phyloP scores from a whole-genome alignment of 2,888 invertebrate genomes.

The Microplitis deprimator region DNA sequence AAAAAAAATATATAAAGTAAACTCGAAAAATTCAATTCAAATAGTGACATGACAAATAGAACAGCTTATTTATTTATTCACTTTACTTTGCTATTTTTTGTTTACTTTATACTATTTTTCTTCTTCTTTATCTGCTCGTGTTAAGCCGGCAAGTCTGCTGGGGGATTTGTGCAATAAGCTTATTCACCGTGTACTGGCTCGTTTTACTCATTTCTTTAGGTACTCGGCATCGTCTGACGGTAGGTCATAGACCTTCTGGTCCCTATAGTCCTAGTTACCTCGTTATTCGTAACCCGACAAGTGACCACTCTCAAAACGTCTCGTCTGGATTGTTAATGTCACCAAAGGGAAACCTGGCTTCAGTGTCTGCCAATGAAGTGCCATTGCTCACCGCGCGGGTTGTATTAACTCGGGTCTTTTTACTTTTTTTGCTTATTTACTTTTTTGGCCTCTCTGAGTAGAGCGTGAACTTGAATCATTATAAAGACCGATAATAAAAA shows the following conservation, averaged over 20 bases:
- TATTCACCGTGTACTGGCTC: slow-evolving; percentile 17
- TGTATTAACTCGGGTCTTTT: background rate
- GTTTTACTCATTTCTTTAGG: background rate
- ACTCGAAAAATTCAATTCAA: slow-evolving; percentile 39
- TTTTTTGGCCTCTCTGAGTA: background rate
- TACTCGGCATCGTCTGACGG: background rate
- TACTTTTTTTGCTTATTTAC: background rate
- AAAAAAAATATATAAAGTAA: slow-evolving; percentile 34
- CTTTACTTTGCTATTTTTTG: background rate
- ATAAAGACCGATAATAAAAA: background rate
- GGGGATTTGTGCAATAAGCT: slow-evolving; percentile 35
- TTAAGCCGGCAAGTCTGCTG: slow-evolving; percentile 29
- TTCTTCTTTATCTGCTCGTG: slow-evolving; percentile 4
- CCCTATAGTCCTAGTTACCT: background rate
- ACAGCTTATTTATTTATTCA: slow-evolving; percentile 7
- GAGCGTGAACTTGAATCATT: background rate
- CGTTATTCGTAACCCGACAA: too few species aligned
- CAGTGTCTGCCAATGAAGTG: background rate
- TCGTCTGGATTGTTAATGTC: slow-evolving; percentile 11
- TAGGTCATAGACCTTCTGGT: background rate
- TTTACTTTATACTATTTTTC: background rate
- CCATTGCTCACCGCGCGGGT: background rate
- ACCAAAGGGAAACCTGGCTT: background rate
- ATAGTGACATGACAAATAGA: slow-evolving; percentile 6
- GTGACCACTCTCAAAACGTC: background rate